Evolutionary conservation across 2,888 invertebrate genomes (phyloP).

Genomic region (Watsonalla binaria): DNA sequence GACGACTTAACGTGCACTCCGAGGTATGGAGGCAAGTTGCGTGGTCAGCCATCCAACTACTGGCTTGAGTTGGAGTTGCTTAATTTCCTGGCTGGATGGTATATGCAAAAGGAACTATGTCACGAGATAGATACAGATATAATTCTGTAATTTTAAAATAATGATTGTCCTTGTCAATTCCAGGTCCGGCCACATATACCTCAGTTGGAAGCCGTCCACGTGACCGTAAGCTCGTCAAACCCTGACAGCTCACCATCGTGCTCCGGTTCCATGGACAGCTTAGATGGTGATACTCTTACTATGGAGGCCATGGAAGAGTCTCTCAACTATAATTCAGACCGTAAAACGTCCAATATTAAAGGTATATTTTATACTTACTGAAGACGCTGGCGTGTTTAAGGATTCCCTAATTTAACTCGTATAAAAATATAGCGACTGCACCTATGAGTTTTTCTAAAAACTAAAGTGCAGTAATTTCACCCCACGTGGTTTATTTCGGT

Average conservation of each 20-base stretch:
- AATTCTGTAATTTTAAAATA: too few species aligned
- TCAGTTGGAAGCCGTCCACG: constrained; percentile 80
- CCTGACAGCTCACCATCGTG: constrained; percentile 68
- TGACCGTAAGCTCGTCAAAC: constrained; percentile 56
- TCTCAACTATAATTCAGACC: constrained; percentile 58
- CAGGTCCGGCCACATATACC: constrained; percentile 84
- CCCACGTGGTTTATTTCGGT: too few species aligned
- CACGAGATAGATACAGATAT: too few species aligned
- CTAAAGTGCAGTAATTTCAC: too few species aligned
- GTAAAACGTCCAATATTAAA: constrained; percentile 66
- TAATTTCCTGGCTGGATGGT: not conserved
- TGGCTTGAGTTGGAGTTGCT: too few species aligned
- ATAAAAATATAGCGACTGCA: too few species aligned
- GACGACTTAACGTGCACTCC: too few species aligned
- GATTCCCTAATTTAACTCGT: too few species aligned
- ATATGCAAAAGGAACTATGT: not conserved
- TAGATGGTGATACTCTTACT: constrained; percentile 63
- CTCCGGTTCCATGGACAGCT: constrained; percentile 66
- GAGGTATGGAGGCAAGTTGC: too few species aligned
- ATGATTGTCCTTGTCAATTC: constrained; percentile 24
- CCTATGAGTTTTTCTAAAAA: too few species aligned
- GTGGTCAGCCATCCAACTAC: too few species aligned
- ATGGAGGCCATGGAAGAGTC: constrained; percentile 72
- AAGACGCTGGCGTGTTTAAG: not conserved
- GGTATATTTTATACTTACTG: constrained; percentile 31